Evolutionary conservation across 2,113 vertebrate genomes (phyloP), one percentile per base, ranked within the genome.

Genomic region (Leptocoma aspasia): DNA sequence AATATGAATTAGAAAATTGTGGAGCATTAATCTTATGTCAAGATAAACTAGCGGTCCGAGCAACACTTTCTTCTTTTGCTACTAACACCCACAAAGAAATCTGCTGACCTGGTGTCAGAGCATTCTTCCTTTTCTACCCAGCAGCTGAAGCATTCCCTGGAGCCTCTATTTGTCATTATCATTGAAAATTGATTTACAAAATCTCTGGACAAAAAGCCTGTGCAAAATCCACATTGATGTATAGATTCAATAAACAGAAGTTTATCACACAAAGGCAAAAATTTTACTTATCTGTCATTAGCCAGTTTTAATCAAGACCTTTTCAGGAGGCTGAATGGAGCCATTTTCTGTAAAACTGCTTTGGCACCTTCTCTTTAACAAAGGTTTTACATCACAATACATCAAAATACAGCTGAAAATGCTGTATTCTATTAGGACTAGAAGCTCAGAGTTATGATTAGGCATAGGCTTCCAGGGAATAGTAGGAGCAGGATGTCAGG

Each of bases 1-100:
- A 97, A 91, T 79, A 82, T 28, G 42, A 96, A 96, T 96, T 94
- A 92, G 80, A 76, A 94, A 59, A 95, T 85, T 75, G 44, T 80
- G 50, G 42, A 31, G 11, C 63, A 75, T 89, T 86, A 94, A 89
- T 91, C 82, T 88, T 86, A 47, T 5, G 45, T 68, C 82, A 80
- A 93, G 94, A 93, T 61, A 41, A 90, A 91, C 66, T 41, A 35
- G 47, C 3, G 1, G 31, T 60, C 41, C 60, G 78, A 81, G 77
- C 31, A 85, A 49, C 24, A 42, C 65, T 75, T 89, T 95, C 61
- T 89, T 82, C 65, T 83, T 92, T 77, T 73, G 41, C 75, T 78
- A 10, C 44, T 72, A 63, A 63, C 27, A 52, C 57, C 53, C 35
- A 61, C n/a, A 92, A 70, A 91, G 57, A 79, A 90, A 85, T 89